phyloP scores from a whole-genome alignment of 1,140 invertebrate genomes.

The honey bee (Apis mellifera) region Amel_HAv3.1 CM009941.2:8624001-8624500 shows the following conservation, averaged over 20 bases:
- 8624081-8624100: constrained; percentile 24
- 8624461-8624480: not conserved
- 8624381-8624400: not conserved
- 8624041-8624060: not conserved
- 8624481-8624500: not conserved
- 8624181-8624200: not conserved
- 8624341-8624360: not conserved
- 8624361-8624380: not conserved
- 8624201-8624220: not conserved
- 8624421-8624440: not conserved
- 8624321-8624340: constrained; percentile 1
- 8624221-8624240: not conserved
- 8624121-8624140: not conserved
- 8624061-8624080: not conserved
- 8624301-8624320: not conserved
- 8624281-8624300: not conserved
- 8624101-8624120: not conserved
- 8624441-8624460: not conserved
- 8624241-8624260: not conserved
- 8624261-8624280: too few species aligned
- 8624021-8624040: not conserved
- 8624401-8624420: not conserved
- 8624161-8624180: not conserved
- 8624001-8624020: not conserved
- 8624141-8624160: not conserved